Conservation (phyloP, 2,113 vertebrate genomes). For the Corythornis vintsioides region DNA sequence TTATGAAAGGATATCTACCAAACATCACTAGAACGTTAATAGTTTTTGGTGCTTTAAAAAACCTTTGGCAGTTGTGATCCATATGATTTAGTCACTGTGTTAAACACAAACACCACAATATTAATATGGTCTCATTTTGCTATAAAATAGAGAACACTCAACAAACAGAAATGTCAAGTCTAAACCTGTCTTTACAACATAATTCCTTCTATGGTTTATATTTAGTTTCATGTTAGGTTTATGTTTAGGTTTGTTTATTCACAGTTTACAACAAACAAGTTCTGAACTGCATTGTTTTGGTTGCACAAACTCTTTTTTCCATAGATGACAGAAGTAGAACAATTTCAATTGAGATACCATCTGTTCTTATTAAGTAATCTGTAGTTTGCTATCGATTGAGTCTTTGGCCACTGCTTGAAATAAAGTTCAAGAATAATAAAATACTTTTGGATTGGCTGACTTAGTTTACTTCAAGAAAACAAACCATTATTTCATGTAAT, state of each 20-base stretch:
- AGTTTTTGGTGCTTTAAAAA: neutral
- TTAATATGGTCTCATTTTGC: neutral
- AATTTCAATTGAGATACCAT: neutral
- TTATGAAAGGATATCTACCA: neutral
- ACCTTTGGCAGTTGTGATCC: neutral
- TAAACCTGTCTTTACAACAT: neutral
- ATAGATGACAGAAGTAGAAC: neutral
- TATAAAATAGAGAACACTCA: neutral
- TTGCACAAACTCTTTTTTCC: neutral
- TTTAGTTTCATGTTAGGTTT: neutral
- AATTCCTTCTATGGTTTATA: neutral
- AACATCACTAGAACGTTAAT: neutral
- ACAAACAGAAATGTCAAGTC: neutral
- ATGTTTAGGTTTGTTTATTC: neutral
- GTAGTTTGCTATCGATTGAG: neutral
- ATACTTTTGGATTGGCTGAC: neutral
- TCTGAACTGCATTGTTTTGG: neutral
- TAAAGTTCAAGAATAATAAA: neutral
- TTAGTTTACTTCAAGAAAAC: neutral
- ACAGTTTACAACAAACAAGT: neutral
- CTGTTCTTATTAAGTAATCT: neutral
- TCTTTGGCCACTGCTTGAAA: neutral
- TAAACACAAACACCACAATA: neutral
- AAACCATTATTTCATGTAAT: neutral
- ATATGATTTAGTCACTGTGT: neutral